Base-by-base conservation (phyloP, 2,113 vertebrate species). In the Porphyrio hochstetteri region DNA sequence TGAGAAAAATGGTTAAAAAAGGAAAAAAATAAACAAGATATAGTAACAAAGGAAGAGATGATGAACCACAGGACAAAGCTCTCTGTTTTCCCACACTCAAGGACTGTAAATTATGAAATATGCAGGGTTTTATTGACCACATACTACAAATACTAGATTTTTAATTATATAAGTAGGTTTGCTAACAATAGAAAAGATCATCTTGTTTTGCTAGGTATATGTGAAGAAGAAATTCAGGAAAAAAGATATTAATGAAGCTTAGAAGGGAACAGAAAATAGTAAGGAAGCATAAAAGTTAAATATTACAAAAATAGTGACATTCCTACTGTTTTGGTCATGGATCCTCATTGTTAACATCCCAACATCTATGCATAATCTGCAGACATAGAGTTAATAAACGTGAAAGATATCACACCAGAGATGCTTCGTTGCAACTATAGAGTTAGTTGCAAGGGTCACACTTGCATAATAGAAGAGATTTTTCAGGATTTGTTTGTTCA, bases 171-270 rank as follows among this genome's bases (percentile, higher is more conserved):
- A 16, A 70, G 11, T 38, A 70, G 29, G 17, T 28, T 44, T 67
- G 15, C 3, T 61, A 38, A 35, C n/a, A 64, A 25, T 7, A 52
- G 0, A 59, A 70, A 76, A 82, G 0, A 27, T 31, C 67, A 0
- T 33, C 6, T 60, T 70, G 4, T 36, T 77, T 31, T 56, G 16
- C 16, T 61, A 20, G 5, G 4, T 28, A 24, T 60, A 9, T n/a
- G 16, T n/a, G 10, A 56, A 31, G 16, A 48, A 72, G 25, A 85
- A 91, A 78, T 25, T 1, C 0, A 21, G 29, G 35, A 23, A 28
- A 53, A 64, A 46, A 35, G 35, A 3, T 9, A 23, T 16, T 42
- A 46, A n/a, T 72, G 3, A 90, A 71, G 27, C 7, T 68, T 52
- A 64, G 4, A 3, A 59, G 21, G 23, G 38, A 82, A 11, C 8